Base-by-base conservation (phyloP, 2,888 invertebrate species). In the Onchidella celtica region DNA sequence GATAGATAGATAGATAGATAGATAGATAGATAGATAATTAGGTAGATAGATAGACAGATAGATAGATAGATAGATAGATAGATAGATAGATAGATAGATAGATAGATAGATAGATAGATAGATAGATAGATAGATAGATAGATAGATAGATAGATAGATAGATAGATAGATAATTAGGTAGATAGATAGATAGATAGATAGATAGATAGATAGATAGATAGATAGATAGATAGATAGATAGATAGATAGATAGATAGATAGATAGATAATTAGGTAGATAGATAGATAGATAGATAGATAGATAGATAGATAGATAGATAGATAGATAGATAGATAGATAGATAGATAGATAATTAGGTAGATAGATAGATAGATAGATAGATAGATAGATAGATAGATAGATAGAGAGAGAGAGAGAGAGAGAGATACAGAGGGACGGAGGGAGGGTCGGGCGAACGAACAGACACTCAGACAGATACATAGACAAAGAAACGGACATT, bases 371-470 rank as follows among this genome's bases (percentile, higher is more conserved):
- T n/a, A n/a, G n/a, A n/a, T n/a, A n/a, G n/a, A n/a, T n/a, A n/a
- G n/a, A n/a, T n/a, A n/a, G n/a, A n/a, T n/a, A n/a, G n/a, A n/a
- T n/a, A n/a, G n/a, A n/a, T 4, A 11, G 29, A 32, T 2, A 38
- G 4, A 72, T 61, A 61, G 17, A 40, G 72, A 27, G 40, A 61
- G 34, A 24, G 29, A 61, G 47, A 32, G 38, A 38, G n/a, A 63
- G 29, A 61, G 38, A 72, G 24, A 29, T 14, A 47, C 47, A 73
- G 65, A 79, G 47, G 73, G 55, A 73, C 29, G 73, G n/a, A 73
- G 63, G 63, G 57, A 74, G 27, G 70, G 34, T 38, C 2, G 68
- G 57, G 75, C 17, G 68, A 27, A 80, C 11, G 68, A 38, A 74
- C n/a, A 74, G 68, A 74, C 6, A 69, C n/a, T 34, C 38, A 11